These are phyloP conservation scores for Caenorhabditis briggsae DNA, from an alignment of 1,140 invertebrate species.

Conservation along the genomic window DNA sequence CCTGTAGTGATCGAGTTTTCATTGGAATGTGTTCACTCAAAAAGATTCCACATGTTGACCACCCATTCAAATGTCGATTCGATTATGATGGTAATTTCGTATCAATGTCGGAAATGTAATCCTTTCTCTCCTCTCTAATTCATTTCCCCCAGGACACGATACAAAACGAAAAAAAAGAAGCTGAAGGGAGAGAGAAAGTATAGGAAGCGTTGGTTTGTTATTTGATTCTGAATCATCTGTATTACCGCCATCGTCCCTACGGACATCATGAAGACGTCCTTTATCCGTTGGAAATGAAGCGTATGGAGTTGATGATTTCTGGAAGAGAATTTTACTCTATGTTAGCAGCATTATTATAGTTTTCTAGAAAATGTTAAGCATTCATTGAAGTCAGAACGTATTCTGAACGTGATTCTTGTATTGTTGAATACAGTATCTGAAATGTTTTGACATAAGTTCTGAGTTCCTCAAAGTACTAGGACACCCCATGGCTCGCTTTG, in stretches of 20 bases:
- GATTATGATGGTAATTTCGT: conserved; percentile 55
- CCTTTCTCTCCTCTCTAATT: not conserved
- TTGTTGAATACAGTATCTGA: too few relatives aligned
- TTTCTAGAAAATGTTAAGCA: too few relatives aligned
- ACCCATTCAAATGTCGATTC: conserved; percentile 45
- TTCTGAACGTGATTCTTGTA: too few relatives aligned
- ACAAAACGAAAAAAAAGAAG: not conserved
- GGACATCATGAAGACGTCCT: conserved; percentile 1
- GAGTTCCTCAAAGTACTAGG: too few relatives aligned
- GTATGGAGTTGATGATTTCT: conserved; percentile 11
- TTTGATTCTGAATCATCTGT: conserved; percentile 32
- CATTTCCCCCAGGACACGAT: not conserved
- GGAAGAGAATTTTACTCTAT: not conserved
- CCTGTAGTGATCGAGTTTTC: not conserved
- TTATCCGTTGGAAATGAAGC: conserved; percentile 49
- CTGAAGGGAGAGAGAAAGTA: conserved; percentile 20
- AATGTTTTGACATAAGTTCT: too few relatives aligned
- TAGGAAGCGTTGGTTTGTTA: conserved; percentile 41
- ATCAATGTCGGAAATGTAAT: conserved; percentile 55
- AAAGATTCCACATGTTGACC: conserved; percentile 32
- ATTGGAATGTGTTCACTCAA: not conserved
- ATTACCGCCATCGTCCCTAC: conserved; percentile 28
- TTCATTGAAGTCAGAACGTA: too few relatives aligned
- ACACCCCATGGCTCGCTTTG: too few relatives aligned
- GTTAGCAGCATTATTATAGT: too few relatives aligned